Conservation (phyloP, 2,888 invertebrate species). For the Poecilobothrus nobilitatus region DNA sequence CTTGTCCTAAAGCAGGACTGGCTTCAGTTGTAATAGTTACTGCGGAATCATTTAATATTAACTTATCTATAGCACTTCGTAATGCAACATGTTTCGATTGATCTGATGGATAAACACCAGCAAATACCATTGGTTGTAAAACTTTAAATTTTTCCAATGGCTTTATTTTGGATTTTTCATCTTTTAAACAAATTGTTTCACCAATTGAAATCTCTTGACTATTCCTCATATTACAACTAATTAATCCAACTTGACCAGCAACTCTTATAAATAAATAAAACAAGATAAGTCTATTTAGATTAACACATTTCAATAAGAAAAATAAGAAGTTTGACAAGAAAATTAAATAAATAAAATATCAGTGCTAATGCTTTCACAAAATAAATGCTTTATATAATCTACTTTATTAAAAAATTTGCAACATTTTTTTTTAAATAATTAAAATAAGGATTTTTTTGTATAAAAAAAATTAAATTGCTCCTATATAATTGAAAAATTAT, state of each 20-base stretch:
- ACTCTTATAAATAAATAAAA: conserved; percentile 40
- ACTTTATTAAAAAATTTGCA: too few relatives aligned
- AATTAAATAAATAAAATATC: not conserved
- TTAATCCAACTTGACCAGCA: conserved; percentile 90
- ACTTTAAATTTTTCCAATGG: conserved; percentile 55
- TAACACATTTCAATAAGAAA: not conserved
- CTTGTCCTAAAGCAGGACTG: conserved; percentile 79
- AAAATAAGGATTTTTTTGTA: too few relatives aligned
- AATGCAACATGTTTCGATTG: conserved; percentile 72
- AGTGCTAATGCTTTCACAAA: not conserved
- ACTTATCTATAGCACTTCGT: conserved; percentile 76
- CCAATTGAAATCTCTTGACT: conserved; percentile 67
- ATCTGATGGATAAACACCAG: conserved; percentile 80
- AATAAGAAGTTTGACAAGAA: not conserved
- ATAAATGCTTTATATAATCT: not conserved
- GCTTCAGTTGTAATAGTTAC: conserved; percentile 74
- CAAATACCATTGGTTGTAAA: conserved; percentile 74
- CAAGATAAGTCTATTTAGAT: not conserved
- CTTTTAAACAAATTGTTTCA: conserved; percentile 58
- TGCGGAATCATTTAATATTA: conserved; percentile 89
- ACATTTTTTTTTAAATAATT: too few relatives aligned
- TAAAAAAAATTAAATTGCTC: too few relatives aligned
- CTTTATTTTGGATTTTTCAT: conserved; percentile 44
- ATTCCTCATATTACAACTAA: conserved; percentile 71
- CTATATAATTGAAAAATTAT: too few relatives aligned